These are phyloP conservation scores for Cygnus olor DNA, from an alignment of 2,797 vertebrate genomes.

Conservation along the genomic window DNA sequence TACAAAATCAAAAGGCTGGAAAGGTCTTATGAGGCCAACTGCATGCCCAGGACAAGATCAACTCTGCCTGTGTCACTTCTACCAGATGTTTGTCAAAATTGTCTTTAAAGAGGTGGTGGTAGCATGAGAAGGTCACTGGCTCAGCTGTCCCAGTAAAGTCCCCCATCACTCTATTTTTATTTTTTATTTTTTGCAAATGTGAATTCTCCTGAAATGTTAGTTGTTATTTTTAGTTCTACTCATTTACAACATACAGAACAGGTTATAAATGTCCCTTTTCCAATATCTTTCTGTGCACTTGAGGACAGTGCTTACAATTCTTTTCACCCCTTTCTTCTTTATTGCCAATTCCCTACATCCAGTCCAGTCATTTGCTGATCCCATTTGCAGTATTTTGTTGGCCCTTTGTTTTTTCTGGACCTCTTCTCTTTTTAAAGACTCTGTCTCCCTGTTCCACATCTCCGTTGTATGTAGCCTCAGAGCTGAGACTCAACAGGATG, in stretches of 20 bases:
- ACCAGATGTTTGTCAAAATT: not conserved
- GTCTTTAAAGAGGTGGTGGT: not conserved
- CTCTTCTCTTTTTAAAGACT: not conserved
- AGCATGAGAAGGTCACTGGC: not conserved
- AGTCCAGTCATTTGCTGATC: not conserved
- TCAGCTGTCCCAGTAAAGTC: not conserved
- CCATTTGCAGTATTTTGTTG: not conserved
- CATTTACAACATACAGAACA: not conserved
- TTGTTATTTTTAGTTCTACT: not conserved
- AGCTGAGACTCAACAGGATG: not conserved
- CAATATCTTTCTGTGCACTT: not conserved
- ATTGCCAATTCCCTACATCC: not conserved
- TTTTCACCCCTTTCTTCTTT: not conserved
- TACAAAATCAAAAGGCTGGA: not conserved
- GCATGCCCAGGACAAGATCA: not conserved
- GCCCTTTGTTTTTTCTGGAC: not conserved
- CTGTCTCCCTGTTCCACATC: not conserved
- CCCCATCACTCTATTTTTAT: no score
- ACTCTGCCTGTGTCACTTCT: not conserved
- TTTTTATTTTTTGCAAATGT: not conserved
- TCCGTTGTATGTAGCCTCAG: not conserved
- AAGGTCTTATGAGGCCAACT: not conserved
- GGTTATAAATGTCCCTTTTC: not conserved
- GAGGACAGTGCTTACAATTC: not conserved
- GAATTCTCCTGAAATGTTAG: not conserved